Base-by-base conservation (phyloP, 2,797 vertebrate genomes). In the Malurus leucopterus region DNA sequence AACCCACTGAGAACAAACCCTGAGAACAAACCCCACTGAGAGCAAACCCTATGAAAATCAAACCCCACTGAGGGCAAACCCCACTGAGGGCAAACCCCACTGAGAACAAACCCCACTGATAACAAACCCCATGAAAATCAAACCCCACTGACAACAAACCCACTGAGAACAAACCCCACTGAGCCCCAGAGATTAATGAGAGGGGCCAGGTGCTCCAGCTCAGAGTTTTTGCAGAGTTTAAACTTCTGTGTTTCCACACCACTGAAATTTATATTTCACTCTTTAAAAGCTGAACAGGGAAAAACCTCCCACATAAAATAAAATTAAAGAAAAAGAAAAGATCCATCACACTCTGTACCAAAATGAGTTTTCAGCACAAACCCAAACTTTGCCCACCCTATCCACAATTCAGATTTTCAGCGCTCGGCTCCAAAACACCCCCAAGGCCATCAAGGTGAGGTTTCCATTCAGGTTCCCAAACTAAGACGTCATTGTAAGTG, bases 361-460 rank as follows among this genome's bases (percentile, higher is more conserved):
- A 64, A 69, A 24, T 1, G 34, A 76, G 21, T 26, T 87, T 61
- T 21, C 43, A 73, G 22, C 46, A 38, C 44, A 77, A 64, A 91
- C 7, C 1, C 17, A 2, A 76, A 51, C 3, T 82, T 54, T 32
- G 27, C 21, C 59, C 53, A 4, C 15, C 44, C 47, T 27, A 23
- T 38, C 70, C 51, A 17, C 57, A 27, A 13, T 8, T 44, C 32
- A 38, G 13, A 73, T 43, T 59, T 34, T 47, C 67, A 38, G 26
- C 2, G n/a, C 44, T 70, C 65, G 70, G 49, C 70, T 23, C 80
- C 58, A 36, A 59, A 41, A 23, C 16, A 4, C 32, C 82, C 59
- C 30, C 6, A 50, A 50, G 65, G 44, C 71, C 51, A 44, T 54
- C 86, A 86, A 95, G 90, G 92, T 94, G 79, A 84, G 89, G 51